Percentiles rank a stretch among this genome's conserved stretches.
Conservation (phyloP, 2,888 invertebrate species). For the Tenthredo mesomela region DNA sequence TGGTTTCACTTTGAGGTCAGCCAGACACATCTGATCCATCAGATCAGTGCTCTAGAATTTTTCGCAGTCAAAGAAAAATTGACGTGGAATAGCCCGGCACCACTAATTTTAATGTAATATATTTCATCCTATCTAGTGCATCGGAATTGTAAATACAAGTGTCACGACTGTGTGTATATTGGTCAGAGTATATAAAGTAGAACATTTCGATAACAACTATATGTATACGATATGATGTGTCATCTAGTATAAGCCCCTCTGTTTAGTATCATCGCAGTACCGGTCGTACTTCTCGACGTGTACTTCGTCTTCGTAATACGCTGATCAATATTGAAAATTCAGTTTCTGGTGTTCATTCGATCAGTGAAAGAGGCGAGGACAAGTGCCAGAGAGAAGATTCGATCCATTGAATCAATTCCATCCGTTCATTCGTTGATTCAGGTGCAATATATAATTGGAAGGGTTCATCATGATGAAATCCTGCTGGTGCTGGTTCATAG, state of each 20-base stretch:
- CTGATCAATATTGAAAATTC: background rate
- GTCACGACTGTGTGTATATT: background rate
- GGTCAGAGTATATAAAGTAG: background rate
- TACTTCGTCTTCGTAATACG: background rate
- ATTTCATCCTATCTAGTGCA: background rate
- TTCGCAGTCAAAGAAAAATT: background rate
- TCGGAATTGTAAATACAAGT: background rate
- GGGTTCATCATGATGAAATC: background rate
- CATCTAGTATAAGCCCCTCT: background rate
- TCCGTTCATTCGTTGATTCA: too few species aligned
- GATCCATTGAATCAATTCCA: too few species aligned
- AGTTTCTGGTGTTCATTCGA: background rate
- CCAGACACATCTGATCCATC: background rate
- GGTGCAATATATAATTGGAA: background rate
- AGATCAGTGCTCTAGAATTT: background rate
- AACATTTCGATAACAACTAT: constrained; percentile 15
- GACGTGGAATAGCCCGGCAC: background rate
- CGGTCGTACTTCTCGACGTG: background rate
- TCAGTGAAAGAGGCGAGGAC: background rate
- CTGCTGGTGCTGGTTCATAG: background rate
- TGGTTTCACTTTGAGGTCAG: background rate
- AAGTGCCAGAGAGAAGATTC: too few species aligned
- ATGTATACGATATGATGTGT: constrained; percentile 13
- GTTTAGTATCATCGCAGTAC: background rate
- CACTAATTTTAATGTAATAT: too few species aligned